Evolutionary conservation across 2,888 invertebrate genomes (phyloP), one percentile per base, ranked within the genome.

Genomic region (Cantharis rustica): DNA sequence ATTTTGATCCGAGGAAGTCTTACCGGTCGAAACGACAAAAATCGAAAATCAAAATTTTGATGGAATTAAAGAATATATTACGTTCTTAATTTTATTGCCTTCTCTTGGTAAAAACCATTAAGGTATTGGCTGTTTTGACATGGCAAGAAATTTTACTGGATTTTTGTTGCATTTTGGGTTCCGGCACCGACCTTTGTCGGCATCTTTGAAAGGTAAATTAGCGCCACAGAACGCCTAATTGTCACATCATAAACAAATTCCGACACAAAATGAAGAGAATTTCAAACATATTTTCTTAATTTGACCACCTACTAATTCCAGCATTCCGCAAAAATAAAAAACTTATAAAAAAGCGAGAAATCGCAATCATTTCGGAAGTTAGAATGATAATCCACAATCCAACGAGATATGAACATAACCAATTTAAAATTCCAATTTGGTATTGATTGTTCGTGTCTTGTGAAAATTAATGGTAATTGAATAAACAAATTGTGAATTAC

Each of bases 221-320:
- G 79, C 76, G 76, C 73, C 79, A 77, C 75, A 76, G 73, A 79
- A 76, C 79, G 77, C 78, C 81, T 81, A 82, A 82, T 82, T 82
- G 81, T 82, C 81, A 81, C 81, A 80, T 82, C 80, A 79, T 81
- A 81, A 81, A 81, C 75, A 80, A 79, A 81, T 79, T 78, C 81
- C 80, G 73, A 79, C 78, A 75, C 75, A 81, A 81, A 81, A 81
- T 80, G 76, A 66, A 66, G 80, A 79, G 78, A 79, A 80, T 79
- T 79, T 80, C 72, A 77, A 75, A 79, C 78, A 79, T 75, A 80
- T 77, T 79, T 79, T 76, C 62, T 74, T 72, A 69, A 71, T 74
- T 61, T 68, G 74, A 64, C 75, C 73, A 77, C 76, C 76, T 73
- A 73, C 13, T 17, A 11, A 23, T 23, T 23, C 61, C 16, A 27